Percentiles rank a stretch among this genome's conserved stretches.
Evolutionary conservation across 2,888 invertebrate species (phyloP).

Genomic region (Drosophila histrio): DNA sequence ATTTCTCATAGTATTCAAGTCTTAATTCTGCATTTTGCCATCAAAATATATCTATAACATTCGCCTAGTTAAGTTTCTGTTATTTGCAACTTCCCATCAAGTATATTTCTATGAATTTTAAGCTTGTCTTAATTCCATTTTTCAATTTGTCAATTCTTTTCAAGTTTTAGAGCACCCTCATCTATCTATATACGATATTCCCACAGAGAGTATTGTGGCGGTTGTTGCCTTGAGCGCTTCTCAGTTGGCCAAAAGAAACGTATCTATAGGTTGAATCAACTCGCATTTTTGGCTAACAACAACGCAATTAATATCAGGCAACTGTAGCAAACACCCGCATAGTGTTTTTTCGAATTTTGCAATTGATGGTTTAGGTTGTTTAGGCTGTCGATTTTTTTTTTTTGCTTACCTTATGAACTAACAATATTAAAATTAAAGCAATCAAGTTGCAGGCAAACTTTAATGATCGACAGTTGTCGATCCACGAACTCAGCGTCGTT

Average conservation of each 20-base stretch:
- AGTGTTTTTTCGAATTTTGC: constrained; percentile 26
- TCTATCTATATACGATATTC: constrained; percentile 28
- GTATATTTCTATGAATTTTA: too few species aligned
- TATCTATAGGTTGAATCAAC: constrained; percentile 46
- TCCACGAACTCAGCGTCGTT: constrained; percentile 55
- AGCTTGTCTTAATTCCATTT: not conserved
- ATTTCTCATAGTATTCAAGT: too few species aligned
- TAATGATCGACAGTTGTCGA: constrained; percentile 77
- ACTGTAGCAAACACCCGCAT: constrained; percentile 63
- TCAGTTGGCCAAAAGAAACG: constrained; percentile 29
- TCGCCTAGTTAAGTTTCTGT: too few species aligned
- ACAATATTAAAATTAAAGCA: constrained; percentile 81
- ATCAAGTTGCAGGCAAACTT: constrained; percentile 81
- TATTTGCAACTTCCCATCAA: too few species aligned
- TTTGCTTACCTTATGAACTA: constrained; percentile 83
- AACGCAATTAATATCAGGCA: constrained; percentile 24
- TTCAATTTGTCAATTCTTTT: constrained; percentile 16
- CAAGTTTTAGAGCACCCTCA: constrained; percentile 35
- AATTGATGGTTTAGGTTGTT: constrained; percentile 29
- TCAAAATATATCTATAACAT: too few species aligned
- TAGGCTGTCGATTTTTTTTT: constrained; percentile 13
- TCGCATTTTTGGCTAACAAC: constrained; percentile 49
- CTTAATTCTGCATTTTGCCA: too few species aligned
- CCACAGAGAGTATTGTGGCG: constrained; percentile 26
- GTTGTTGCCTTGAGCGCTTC: constrained; percentile 34